Conservation (phyloP, 1,140 invertebrate genomes). For the Leptopilina clavipes region DNA sequence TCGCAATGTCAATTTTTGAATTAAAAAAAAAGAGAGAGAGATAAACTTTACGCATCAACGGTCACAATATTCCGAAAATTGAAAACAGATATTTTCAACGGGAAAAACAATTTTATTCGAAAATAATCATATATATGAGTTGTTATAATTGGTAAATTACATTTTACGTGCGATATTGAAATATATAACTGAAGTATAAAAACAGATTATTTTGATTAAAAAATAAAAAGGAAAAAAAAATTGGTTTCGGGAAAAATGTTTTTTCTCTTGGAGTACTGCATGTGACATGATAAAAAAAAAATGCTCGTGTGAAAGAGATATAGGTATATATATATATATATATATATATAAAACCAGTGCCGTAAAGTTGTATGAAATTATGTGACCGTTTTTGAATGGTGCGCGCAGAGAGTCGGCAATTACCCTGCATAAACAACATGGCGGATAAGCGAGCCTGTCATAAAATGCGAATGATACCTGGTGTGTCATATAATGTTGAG, state of each 20-base stretch:
- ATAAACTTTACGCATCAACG: too few relatives aligned
- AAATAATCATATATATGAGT: too few relatives aligned
- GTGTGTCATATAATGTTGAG: neutral
- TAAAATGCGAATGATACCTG: slow-evolving; percentile 24
- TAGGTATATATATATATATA: neutral
- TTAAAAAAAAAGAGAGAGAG: neutral
- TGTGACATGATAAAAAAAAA: neutral
- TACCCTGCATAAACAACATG: slow-evolving; percentile 31
- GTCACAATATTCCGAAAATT: too few relatives aligned
- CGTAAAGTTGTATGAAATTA: slow-evolving; percentile 17
- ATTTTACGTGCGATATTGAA: too few relatives aligned
- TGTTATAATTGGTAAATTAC: too few relatives aligned
- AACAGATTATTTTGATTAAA: neutral
- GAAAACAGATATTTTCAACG: too few relatives aligned
- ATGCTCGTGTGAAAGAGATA: too few relatives aligned
- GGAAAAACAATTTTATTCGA: too few relatives aligned
- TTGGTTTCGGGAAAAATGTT: neutral
- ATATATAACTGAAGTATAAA: too few relatives aligned
- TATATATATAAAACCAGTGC: neutral
- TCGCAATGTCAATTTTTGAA: too few relatives aligned
- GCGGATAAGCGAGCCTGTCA: slow-evolving; percentile 23
- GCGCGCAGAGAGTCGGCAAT: neutral
- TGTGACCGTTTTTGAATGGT: neutral
- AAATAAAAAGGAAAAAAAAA: neutral
- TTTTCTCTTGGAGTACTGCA: neutral